A percentile compares a stretch with the other conserved stretches of the same genome.
These are phyloP conservation scores for Sarcophilus harrisii DNA, from an alignment of 2,797 vertebrate genomes.

Conservation along the genomic window DNA sequence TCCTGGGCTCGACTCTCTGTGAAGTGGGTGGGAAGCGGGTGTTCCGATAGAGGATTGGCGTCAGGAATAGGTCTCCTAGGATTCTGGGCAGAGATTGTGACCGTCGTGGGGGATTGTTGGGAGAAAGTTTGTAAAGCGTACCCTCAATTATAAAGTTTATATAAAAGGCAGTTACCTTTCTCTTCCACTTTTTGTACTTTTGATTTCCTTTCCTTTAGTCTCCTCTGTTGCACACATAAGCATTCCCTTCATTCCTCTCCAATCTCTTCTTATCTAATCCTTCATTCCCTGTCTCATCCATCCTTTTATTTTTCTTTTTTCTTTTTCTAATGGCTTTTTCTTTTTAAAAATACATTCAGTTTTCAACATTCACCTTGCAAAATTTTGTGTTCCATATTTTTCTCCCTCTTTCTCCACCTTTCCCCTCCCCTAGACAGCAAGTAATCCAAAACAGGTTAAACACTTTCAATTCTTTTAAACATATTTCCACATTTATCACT, in stretches of 20 bases:
- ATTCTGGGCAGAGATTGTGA: not conserved
- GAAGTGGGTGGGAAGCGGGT: not conserved
- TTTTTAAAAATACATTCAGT: no score
- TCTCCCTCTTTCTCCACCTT: no score
- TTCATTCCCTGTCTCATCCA: not conserved
- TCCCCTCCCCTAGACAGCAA: no score
- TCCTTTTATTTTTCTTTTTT: no score
- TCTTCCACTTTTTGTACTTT: not conserved
- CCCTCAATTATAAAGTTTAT: not conserved
- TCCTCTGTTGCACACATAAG: not conserved
- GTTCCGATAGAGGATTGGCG: not conserved
- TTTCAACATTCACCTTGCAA: no score
- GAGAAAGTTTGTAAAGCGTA: not conserved
- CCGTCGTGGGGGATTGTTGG: not conserved
- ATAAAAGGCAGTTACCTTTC: not conserved
- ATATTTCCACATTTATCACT: no score
- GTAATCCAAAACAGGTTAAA: no score
- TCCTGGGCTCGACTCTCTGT: not conserved
- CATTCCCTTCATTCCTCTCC: not conserved
- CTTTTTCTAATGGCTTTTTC: no score
- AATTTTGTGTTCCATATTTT: no score
- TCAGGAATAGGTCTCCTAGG: not conserved
- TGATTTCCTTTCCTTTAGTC: not conserved
- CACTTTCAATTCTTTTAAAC: no score
- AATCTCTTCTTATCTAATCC: not conserved